Conservation (phyloP, 2,888 invertebrate genomes). For the Hipparchia sbordonii region DNA sequence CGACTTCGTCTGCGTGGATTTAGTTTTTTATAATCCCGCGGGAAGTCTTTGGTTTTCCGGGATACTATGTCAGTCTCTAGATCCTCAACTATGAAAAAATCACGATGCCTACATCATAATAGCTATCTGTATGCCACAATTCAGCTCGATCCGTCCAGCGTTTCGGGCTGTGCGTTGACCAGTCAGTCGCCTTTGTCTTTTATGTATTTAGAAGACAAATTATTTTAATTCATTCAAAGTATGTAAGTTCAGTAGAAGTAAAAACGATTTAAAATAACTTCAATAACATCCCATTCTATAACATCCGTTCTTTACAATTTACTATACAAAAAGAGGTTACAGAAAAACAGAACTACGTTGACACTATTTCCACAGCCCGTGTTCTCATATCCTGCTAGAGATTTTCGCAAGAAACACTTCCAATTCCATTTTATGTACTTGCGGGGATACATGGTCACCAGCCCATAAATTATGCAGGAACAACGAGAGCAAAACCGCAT, state of each 20-base stretch:
- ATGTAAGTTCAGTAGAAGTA: background rate
- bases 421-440: conserved; percentile 42
- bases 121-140: too few relatives aligned
- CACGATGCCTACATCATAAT: too few relatives aligned
- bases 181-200: too few relatives aligned
- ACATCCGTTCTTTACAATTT: background rate
- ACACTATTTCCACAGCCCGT: conserved; percentile 9
- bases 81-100: too few relatives aligned
- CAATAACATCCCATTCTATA: conserved; percentile 6
- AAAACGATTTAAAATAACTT: background rate
- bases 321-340: background rate
- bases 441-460: conserved; percentile 41
- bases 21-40: background rate
- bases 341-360: conserved; percentile 7
- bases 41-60: too few relatives aligned
- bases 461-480: conserved; percentile 45
- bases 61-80: too few relatives aligned
- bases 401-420: conserved; percentile 38
- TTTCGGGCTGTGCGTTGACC: too few relatives aligned
- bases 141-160: too few relatives aligned
- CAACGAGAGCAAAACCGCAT: conserved; percentile 43
- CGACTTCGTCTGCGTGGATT: background rate
- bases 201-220: too few relatives aligned
- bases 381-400: conserved; percentile 28
- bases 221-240: too few relatives aligned